phyloP scores from a whole-genome alignment of 2,113 vertebrate genomes.

The Cephalophus harveyi region DNA sequence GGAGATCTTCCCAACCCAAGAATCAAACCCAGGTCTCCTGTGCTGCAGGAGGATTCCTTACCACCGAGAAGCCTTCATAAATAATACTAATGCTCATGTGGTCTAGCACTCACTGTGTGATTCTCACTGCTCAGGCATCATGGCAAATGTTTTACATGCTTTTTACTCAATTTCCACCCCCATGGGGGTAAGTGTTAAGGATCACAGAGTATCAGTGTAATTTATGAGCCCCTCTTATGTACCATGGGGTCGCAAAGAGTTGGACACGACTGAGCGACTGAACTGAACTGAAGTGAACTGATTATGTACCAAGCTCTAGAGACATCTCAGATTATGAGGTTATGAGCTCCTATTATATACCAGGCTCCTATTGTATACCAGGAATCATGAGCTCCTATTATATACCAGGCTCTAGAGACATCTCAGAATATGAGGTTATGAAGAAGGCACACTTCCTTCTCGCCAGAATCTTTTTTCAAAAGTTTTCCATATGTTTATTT shows the following conservation, averaged over 20 bases:
- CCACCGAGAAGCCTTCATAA: background rate
- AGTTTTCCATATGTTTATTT: background rate
- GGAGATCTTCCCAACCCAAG: background rate
- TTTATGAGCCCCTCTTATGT: background rate
- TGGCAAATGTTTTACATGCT: background rate
- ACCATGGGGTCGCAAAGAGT: background rate
- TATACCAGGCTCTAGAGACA: background rate
- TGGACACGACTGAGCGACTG: no score
- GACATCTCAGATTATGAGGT: background rate
- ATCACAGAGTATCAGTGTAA: background rate
- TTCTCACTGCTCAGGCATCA: background rate
- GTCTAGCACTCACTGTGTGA: background rate
- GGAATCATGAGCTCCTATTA: background rate
- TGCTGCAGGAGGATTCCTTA: background rate
- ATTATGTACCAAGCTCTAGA: background rate
- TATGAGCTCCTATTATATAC: background rate
- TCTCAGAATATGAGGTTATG: background rate
- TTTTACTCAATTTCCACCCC: background rate
- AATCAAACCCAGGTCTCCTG: background rate
- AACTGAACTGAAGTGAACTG: no score
- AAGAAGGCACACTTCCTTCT: background rate
- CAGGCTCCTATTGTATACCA: background rate
- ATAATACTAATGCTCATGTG: background rate
- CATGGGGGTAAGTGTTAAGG: background rate
- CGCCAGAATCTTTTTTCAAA: background rate